A percentile compares a stretch with the other conserved stretches of the same genome.
Conservation (phyloP, 2,888 invertebrate genomes). For the Chalcosyrphus nemorum region DNA sequence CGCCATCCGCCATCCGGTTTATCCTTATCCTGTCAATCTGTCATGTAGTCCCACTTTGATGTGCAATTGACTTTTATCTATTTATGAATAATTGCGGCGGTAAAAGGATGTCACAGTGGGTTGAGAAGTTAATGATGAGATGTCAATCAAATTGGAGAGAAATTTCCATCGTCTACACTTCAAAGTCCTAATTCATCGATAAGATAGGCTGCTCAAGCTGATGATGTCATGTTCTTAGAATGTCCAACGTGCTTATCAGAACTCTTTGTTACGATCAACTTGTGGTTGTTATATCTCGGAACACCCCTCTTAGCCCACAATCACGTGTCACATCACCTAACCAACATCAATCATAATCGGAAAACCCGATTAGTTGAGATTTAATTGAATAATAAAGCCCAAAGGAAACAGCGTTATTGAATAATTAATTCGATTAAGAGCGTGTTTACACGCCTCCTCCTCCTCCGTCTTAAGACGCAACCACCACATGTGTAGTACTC, state of each 20-base stretch:
- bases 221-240: constrained; percentile 21
- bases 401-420: background rate
- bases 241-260: constrained; percentile 4
- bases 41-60: constrained; percentile 20
- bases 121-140: constrained; percentile 41
- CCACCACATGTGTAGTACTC: background rate
- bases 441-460: background rate
- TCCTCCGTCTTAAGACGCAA: constrained; percentile 11
- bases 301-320: background rate
- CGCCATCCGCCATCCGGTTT: background rate
- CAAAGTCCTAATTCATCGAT: no score
- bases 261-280: background rate
- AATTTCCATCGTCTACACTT: no score
- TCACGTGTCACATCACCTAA: background rate
- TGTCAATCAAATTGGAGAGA: constrained; percentile 51
- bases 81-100: constrained; percentile 1
- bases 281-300: background rate
- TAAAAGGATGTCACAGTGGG: constrained; percentile 38
- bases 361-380: constrained; percentile 3
- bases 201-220: constrained; percentile 4
- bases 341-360: background rate
- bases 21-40: constrained; percentile 53
- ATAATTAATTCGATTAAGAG: constrained; percentile 26
- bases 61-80: constrained; percentile 21
- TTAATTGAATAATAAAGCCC: constrained; percentile 11